These are phyloP conservation scores for Apis dorsata DNA, from an alignment of 1,140 invertebrate genomes.

Conservation along the genomic window DNA sequence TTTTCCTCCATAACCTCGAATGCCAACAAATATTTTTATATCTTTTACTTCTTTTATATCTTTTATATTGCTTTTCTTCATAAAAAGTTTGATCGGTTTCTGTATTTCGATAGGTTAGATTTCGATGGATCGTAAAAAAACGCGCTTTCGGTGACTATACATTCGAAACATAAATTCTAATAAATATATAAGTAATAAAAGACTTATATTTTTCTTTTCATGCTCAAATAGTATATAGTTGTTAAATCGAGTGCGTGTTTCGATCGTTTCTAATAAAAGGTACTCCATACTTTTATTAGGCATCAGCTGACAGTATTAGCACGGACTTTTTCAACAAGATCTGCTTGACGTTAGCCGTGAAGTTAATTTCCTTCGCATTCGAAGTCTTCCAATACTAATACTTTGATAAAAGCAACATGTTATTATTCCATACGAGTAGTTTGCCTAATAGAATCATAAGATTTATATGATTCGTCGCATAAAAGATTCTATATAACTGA, in stretches of 20 bases:
- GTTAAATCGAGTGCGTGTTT: conserved; percentile 16
- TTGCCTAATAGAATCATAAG: background rate
- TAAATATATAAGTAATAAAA: background rate
- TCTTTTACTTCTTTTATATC: background rate
- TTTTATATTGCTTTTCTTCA: background rate
- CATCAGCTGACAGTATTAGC: conserved; percentile 36
- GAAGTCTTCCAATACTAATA: background rate
- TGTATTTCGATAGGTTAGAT: conserved; percentile 21
- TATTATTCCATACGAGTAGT: background rate
- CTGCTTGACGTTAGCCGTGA: conserved; percentile 4
- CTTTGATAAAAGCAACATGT: background rate
- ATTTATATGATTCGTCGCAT: background rate
- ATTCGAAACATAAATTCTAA: background rate
- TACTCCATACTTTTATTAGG: conserved; percentile 1
- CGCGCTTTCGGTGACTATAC: background rate
- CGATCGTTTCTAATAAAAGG: conserved; percentile 44
- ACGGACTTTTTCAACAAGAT: background rate
- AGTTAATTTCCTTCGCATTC: conserved; percentile 5
- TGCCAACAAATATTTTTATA: background rate
- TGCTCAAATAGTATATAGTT: background rate
- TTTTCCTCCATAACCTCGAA: background rate
- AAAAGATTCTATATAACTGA: background rate
- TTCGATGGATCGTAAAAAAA: background rate
- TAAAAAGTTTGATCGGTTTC: background rate
- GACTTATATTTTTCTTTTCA: background rate